Percentiles rank a stretch among this genome's conserved stretches.
Conservation (phyloP, 2,113 vertebrate genomes). For the Hepsetus odoe region DNA sequence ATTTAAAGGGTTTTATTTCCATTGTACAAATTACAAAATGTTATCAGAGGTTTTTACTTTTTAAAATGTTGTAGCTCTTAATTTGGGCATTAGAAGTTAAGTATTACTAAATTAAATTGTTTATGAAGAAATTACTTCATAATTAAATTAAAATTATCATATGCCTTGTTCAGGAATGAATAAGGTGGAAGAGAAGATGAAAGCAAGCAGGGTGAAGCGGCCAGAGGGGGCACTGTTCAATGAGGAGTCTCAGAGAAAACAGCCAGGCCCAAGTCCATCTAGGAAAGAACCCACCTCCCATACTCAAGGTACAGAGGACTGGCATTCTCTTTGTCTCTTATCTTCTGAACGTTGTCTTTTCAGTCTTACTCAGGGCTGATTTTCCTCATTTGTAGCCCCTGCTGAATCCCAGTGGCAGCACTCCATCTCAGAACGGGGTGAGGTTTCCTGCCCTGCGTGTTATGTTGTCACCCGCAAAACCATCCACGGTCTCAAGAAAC, state of each 20-base stretch:
- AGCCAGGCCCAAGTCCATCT: slow-evolving; percentile 54
- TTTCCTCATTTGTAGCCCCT: slow-evolving; percentile 63
- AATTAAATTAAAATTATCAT: not conserved
- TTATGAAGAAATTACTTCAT: no score
- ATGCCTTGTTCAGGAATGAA: slow-evolving; percentile 80
- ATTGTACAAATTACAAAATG: no score
- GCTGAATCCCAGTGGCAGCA: slow-evolving; percentile 88
- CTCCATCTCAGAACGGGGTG: slow-evolving; percentile 86
- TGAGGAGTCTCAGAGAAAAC: slow-evolving; percentile 83
- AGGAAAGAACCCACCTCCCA: slow-evolving; percentile 76
- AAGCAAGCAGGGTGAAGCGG: slow-evolving; percentile 84
- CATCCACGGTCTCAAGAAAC: slow-evolving; percentile 90
- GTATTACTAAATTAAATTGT: no score
- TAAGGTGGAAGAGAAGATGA: slow-evolving; percentile 94
- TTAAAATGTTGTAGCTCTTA: no score
- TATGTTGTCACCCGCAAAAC: slow-evolving; percentile 90
- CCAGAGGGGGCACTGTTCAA: slow-evolving; percentile 70
- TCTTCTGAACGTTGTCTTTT: not conserved
- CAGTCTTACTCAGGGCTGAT: not conserved
- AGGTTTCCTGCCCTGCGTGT: slow-evolving; percentile 91
- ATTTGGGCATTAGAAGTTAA: no score
- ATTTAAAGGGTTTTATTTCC: no score
- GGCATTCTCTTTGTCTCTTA: not conserved
- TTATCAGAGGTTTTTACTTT: no score
- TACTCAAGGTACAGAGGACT: slow-evolving; percentile 67